Evolutionary conservation across 2,797 vertebrate genomes (phyloP), one percentile per base, ranked within the genome.

Genomic region (Acanthurus tractus): DNA sequence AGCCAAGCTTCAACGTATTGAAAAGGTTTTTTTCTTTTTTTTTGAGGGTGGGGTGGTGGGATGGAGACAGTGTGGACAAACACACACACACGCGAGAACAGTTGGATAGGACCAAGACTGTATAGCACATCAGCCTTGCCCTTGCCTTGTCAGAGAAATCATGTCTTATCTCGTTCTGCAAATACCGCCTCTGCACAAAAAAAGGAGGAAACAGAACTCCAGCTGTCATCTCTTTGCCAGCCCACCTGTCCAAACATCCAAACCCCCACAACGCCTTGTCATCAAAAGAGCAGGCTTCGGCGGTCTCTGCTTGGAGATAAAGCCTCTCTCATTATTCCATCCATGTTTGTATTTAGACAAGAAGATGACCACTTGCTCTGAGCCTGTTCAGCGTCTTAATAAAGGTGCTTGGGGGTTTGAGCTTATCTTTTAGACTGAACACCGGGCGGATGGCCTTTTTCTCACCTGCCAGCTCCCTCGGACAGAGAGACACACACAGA

Each of bases 211-310:
- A 52, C 71, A 76, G 50, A 73, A 81, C 70, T 79, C 79, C 77
- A 86, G 81, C 88, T 88, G 85, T 88, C 90, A 88, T 82, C 75
- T 83, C 68, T 65, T 76, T 50, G 6, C 48, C 61, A 52, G 84
- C 74, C 76, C 82, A 89, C 87, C 91, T 89, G 88, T 92, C 90
- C 82, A 89, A 91, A 90, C 79, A 88, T 68, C 76, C 71, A 82
- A 83, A 77, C 76, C 50, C 82, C 72, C 68, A 42, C 70, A 73
- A 64, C 48, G 61, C 29, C 70, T 77, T 81, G 81, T 84, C 85
- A 87, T 79, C 66, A 79, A 63, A 86, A 79, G 56, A 57, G 75
- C 1, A 8, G 44, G 69, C 79, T 74, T 70, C 69, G 50, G 57
- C 23, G 49, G 34, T 68, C 58, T 81, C 52, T 5, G 23, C 56